Base-by-base conservation (phyloP, 2,113 vertebrate genomes). In the Athene cunicularia region DNA sequence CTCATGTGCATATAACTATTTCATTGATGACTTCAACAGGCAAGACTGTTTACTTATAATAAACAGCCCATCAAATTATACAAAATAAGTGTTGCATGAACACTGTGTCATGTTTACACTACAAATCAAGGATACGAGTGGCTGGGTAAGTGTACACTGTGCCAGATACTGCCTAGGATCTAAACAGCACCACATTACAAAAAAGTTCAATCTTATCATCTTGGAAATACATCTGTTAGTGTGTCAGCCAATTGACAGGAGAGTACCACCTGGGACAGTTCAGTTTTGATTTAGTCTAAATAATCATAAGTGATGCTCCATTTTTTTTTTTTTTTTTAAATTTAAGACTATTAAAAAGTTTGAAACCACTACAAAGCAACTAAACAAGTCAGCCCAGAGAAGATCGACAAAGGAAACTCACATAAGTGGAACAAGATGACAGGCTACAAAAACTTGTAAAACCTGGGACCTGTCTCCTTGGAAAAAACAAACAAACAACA, bases 11-110 rank as follows among this genome's bases (percentile, higher is more conserved):
- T 79, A 41, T 45, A 96, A 94, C 35, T 84, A 76, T 85, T 95
- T 73, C 86, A 93, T 90, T 97, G 85, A 96, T 93, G 90, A 90
- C 58, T 94, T 95, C 85, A 95, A 91, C 88, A 82, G 50, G 63
- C 66, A 82, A 95, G 88, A 76, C 24, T 74, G 33, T 88, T 87
- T 90, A 90, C 55, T 86, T 73, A 45, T 7, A 76, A 90, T 62
- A 96, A 95, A 74, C 39, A 87, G 75, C 21, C 41, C 86, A 93
- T 64, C 52, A 72, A 91, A 85, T 86, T 94, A 92, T 63, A 94
- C 52, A 79, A 77, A 74, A 2, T 86, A 67, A 84, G 64, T 14
- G 30, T 67, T 75, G 60, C 23, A 35, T 1, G 24, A 96, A 91
- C 56, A 89, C 45, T 56, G 41, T 23, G 45, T 27, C 67, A 37